Base-by-base conservation (phyloP, 2,797 vertebrate genomes). In the Phyllotis vaccarum region DNA sequence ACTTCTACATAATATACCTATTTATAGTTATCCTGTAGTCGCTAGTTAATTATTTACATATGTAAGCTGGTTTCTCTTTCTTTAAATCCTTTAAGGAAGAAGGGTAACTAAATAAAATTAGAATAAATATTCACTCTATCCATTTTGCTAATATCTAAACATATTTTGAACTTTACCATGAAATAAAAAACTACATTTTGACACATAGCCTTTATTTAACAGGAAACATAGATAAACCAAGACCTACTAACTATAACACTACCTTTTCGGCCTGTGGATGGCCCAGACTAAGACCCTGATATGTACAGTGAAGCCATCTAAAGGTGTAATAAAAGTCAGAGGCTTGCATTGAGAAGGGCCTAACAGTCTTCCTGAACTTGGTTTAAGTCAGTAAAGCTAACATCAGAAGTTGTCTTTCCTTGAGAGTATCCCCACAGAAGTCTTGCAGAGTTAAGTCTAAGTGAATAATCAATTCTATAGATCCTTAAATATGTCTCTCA, bases 121-220 rank as follows among this genome's bases (percentile, higher is more conserved):
- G 17, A 86, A 74, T n/a, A 90, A 75, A 60, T 3, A 58, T 34
- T 93, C 31, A 1, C 22, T 92, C 6, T 88, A 46, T 49, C 64
- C 1, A 76, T n/a, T 88, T 90, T 91, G 31, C n/a, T 86, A 62
- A 93, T 91, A 72, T 29, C 2, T 37, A 96, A 24, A 0, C 29
- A 24, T 90, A 91, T 82, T 90, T 79, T 92, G 2, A 94, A 78
- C 68, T 64, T 96, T 60, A 58, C 2, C 54, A 70, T 86, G 24
- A 87, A 86, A 88, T 76, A 56, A n/a, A 62, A 81, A 93, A 92
- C n/a, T 68, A 9, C 0, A 58, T 75, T 86, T 79, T 78, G 22
- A 91, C 29, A 80, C 19, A 66, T 52, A 60, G 6, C 24, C 4
- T 62, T 88, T 95, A 58, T 66, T 85, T 52, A 76, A 89, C 72